A percentile compares a stretch with the other conserved stretches of the same genome.
Evolutionary conservation across 2,888 invertebrate genomes (phyloP).

Genomic region (Melanotus villosus): DNA sequence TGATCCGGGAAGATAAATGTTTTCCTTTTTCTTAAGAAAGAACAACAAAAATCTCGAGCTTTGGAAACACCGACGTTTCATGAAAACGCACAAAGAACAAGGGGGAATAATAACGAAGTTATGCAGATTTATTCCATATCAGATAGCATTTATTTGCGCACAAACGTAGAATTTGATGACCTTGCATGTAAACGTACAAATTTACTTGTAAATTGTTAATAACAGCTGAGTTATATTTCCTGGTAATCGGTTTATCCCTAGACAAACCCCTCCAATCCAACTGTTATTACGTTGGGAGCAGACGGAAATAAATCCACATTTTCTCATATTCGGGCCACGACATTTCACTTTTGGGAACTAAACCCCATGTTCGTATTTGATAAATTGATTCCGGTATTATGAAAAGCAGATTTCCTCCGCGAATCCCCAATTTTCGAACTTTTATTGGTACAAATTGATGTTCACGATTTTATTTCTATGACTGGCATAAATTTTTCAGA

Average conservation of each 20-base stretch:
- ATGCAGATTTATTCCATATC: conserved; percentile 6
- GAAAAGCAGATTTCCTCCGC: not conserved
- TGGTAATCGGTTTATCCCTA: conserved; percentile 1
- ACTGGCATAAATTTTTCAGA: too few species aligned
- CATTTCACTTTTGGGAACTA: not conserved
- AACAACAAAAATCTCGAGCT: not conserved
- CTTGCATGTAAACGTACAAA: not conserved
- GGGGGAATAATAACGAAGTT: conserved; percentile 7
- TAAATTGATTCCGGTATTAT: not conserved
- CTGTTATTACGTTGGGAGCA: not conserved
- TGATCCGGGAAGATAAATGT: too few species aligned
- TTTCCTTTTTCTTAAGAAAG: not conserved
- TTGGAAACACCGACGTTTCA: not conserved
- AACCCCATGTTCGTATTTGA: not conserved
- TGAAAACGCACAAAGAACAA: not conserved
- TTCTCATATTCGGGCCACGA: not conserved
- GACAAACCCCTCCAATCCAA: not conserved
- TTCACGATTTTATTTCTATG: too few species aligned
- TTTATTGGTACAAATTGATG: too few species aligned
- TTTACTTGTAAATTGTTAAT: conserved; percentile 13
- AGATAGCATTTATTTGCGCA: not conserved
- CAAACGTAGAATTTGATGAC: not conserved
- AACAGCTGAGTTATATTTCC: not conserved
- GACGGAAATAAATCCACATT: conserved; percentile 7
- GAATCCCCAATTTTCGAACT: too few species aligned